phyloP scores from a whole-genome alignment of 2,113 vertebrate genomes.

The Chloebia gouldiae region DNA sequence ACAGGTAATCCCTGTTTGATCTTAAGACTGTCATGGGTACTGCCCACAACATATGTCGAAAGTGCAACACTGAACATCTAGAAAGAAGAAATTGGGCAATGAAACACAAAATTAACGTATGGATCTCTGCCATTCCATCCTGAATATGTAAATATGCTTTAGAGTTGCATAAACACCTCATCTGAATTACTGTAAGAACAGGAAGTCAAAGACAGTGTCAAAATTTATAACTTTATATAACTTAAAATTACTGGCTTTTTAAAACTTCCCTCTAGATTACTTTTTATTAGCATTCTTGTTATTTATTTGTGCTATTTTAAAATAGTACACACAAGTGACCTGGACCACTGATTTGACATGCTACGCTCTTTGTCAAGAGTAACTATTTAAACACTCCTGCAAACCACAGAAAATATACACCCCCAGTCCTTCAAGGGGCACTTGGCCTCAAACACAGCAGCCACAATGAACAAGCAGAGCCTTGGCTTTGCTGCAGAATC shows the following conservation, averaged over 20 bases:
- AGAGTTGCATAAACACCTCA: not conserved
- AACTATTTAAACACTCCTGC: not conserved
- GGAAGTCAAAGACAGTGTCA: not conserved
- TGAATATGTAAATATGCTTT: not conserved
- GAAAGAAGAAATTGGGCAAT: not conserved
- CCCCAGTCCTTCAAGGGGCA: not conserved
- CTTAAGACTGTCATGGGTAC: constrained; percentile 86
- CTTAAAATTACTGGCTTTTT: accelerated
- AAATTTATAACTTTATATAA: not conserved
- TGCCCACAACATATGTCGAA: constrained; percentile 79
- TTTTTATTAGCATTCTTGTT: not conserved
- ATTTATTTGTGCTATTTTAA: not conserved
- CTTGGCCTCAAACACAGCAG: not conserved
- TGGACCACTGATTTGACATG: not conserved
- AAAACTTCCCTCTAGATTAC: not conserved
- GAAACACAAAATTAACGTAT: not conserved
- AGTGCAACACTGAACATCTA: constrained; percentile 83
- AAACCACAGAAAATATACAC: not conserved
- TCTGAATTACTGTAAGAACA: not conserved
- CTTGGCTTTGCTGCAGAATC: not conserved
- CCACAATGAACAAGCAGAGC: not conserved
- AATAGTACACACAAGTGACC: not conserved
- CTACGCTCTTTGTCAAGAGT: not conserved
- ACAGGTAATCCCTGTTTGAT: constrained; percentile 87
- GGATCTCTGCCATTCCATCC: not conserved